These are phyloP conservation scores for Arrhamphus sclerolepis DNA, from an alignment of 2,797 vertebrate species.

Conservation along the genomic window DNA sequence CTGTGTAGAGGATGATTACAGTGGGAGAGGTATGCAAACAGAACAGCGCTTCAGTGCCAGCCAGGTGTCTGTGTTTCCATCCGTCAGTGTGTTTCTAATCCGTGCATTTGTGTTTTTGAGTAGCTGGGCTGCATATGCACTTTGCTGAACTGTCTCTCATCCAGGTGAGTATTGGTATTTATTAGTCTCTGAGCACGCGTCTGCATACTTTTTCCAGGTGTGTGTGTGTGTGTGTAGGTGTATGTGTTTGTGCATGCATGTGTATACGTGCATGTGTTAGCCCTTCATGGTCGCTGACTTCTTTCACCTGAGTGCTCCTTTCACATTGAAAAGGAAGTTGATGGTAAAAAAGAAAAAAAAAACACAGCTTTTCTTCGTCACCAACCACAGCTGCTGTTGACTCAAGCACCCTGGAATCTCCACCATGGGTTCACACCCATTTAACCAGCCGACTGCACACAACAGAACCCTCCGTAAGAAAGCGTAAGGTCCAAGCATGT, in stretches of 20 bases:
- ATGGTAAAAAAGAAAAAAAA: constrained; percentile 59
- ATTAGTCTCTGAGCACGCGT: constrained; percentile 8
- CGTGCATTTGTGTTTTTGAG: constrained; percentile 29
- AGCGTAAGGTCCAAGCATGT: constrained; percentile 37
- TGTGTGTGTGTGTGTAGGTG: constrained; percentile 18
- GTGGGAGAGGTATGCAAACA: constrained; percentile 73
- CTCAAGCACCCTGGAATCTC: constrained; percentile 75
- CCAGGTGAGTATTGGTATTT: constrained; percentile 19
- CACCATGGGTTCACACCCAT: constrained; percentile 64
- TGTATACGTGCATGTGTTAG: constrained; percentile 9
- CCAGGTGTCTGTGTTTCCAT: constrained; percentile 64
- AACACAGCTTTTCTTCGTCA: constrained; percentile 70
- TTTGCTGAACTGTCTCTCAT: constrained; percentile 11
- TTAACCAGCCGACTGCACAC: constrained; percentile 47
- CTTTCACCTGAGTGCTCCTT: constrained; percentile 74
- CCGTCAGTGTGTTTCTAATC: constrained; percentile 23
- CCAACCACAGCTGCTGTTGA: constrained; percentile 77
- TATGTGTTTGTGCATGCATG: constrained; percentile 14
- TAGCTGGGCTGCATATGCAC: constrained; percentile 14
- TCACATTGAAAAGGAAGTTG: constrained; percentile 63
- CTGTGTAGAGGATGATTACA: constrained; percentile 65
- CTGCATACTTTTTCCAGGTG: constrained; percentile 13
- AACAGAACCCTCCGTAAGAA: constrained; percentile 18
- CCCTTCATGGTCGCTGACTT: constrained; percentile 74
- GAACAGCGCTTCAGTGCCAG: constrained; percentile 55